These are phyloP conservation scores for Euspilapteryx auroguttella DNA, from an alignment of 2,888 invertebrate genomes.

Conservation along the genomic window DNA sequence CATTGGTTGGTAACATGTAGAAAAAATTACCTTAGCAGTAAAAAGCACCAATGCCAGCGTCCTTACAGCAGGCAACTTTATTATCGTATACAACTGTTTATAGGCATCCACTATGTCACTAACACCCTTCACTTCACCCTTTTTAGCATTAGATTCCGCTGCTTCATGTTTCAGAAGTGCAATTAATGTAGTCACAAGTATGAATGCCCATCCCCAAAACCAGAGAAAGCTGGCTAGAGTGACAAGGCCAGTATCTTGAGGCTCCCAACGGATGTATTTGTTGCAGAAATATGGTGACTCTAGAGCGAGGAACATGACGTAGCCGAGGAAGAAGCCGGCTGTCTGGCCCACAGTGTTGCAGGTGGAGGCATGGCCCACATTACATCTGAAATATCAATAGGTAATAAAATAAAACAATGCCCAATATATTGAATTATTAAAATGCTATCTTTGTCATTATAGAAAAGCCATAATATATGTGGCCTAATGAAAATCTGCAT, in stretches of 20 bases:
- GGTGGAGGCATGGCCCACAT: constrained; percentile 98
- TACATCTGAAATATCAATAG: constrained; percentile 63
- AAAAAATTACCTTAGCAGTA: constrained; percentile 90
- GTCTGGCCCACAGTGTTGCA: constrained; percentile 99
- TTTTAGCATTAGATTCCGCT: constrained; percentile 29
- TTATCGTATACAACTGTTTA: constrained; percentile 77
- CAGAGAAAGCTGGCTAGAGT: constrained; percentile 82
- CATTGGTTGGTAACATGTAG: too few species aligned
- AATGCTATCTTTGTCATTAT: too few species aligned
- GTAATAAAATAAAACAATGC: too few species aligned
- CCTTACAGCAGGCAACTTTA: constrained; percentile 80
- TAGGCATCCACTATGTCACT: constrained; percentile 71
- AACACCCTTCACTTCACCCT: constrained; percentile 30
- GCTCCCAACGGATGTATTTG: constrained; percentile 77
- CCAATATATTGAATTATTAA: too few species aligned
- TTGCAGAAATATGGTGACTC: constrained; percentile 97
- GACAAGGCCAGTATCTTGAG: constrained; percentile 71
- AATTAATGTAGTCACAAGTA: constrained; percentile 87
- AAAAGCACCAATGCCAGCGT: constrained; percentile 78
- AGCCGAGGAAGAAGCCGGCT: constrained; percentile 95
- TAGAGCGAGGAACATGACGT: constrained; percentile 93
- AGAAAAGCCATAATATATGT: too few species aligned
- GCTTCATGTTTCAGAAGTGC: constrained; percentile 86
- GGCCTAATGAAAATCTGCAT: too few species aligned
- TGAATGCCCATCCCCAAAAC: constrained; percentile 94